These are phyloP conservation scores for Caranx melampygus DNA, from an alignment of 2,113 vertebrate genomes.

Conservation along the genomic window DNA sequence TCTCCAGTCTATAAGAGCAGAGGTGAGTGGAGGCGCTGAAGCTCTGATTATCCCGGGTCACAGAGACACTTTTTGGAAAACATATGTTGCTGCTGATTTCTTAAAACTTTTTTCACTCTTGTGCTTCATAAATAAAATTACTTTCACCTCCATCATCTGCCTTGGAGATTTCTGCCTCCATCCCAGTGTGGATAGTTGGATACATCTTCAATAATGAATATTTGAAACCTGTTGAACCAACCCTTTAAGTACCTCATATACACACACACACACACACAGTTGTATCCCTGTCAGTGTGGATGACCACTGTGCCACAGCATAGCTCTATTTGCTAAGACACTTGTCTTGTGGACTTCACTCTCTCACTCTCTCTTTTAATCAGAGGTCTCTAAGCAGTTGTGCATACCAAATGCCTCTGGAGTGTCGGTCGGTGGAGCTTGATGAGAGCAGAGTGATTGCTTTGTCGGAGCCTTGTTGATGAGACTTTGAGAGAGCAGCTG, in stretches of 20 bases:
- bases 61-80: too few relatives aligned
- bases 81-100: too few relatives aligned
- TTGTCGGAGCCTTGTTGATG: constrained; percentile 45
- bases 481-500: constrained; percentile 26
- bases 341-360: constrained; percentile 2
- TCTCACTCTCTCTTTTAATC: constrained; percentile 40
- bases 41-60: too few relatives aligned
- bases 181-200: background rate
- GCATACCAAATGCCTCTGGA: constrained; percentile 43
- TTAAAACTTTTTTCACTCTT: too few relatives aligned
- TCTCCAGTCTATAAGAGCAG: too few relatives aligned
- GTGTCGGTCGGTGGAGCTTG: constrained; percentile 33
- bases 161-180: background rate
- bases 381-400: constrained; percentile 29
- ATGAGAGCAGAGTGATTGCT: constrained; percentile 57
- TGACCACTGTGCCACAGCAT: constrained; percentile 20
- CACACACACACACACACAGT: background rate
- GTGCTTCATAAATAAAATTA: too few relatives aligned
- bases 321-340: constrained; percentile 14
- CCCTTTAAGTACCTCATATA: background rate
- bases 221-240: background rate
- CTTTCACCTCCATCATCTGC: too few relatives aligned
- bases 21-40: too few relatives aligned
- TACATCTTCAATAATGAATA: background rate
- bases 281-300: background rate